Evolutionary conservation across 1,140 invertebrate species (phyloP).

Genomic region (Zaprionus inermis): DNA sequence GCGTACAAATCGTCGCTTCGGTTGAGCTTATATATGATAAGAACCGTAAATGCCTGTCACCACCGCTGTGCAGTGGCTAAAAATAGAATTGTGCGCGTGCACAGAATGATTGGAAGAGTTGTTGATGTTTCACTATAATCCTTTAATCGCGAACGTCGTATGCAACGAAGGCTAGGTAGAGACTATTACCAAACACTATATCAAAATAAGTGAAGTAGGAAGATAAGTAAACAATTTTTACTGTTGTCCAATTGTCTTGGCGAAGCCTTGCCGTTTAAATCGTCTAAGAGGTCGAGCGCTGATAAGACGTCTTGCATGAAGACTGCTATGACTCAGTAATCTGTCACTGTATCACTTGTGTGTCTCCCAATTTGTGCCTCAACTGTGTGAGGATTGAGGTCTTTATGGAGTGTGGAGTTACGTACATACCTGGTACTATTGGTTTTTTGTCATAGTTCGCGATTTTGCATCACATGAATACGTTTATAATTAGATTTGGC

Average conservation of each 20-base stretch:
- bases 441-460: background rate
- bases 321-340: conserved; percentile 9
- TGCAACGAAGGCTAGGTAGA: too few species aligned
- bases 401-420: background rate
- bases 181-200: too few species aligned
- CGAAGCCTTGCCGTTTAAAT: conserved; percentile 5
- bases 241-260: background rate
- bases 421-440: conserved; percentile 5
- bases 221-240: too few species aligned
- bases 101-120: too few species aligned
- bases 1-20: too few species aligned
- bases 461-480: background rate
- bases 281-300: background rate
- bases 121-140: too few species aligned
- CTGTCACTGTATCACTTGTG: conserved; percentile 16
- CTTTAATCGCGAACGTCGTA: too few species aligned
- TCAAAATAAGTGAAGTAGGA: too few species aligned
- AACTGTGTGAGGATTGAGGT: conserved; percentile 1
- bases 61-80: too few species aligned
- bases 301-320: conserved; percentile 3
- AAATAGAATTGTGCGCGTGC: too few species aligned
- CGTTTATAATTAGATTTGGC: conserved; percentile 2
- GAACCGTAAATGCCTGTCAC: too few species aligned
- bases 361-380: background rate
- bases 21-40: too few species aligned